phyloP scores from a whole-genome alignment of 2,113 vertebrate species.

The Argyrosomus japonicus region DNA sequence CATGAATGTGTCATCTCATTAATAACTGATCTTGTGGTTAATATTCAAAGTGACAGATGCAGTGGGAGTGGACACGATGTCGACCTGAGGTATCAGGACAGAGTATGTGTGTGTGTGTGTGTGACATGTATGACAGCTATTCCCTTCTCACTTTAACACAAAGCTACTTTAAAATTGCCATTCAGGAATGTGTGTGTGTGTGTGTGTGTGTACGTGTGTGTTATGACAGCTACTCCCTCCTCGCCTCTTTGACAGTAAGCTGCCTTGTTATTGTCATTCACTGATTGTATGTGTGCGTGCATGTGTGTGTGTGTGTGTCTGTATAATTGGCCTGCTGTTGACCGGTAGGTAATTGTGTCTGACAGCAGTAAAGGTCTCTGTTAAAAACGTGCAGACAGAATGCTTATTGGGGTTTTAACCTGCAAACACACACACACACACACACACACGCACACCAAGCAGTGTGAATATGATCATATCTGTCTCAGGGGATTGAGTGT shows the following conservation, averaged over 20 bases:
- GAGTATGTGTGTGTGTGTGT: conserved; percentile 3
- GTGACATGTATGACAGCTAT: conserved; percentile 42
- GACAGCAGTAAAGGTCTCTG: conserved; percentile 66
- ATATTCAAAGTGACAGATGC: conserved; percentile 31
- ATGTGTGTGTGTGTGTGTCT: not conserved
- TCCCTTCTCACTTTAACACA: conserved; percentile 44
- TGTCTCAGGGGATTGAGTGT: conserved; percentile 43
- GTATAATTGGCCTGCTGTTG: conserved; percentile 64
- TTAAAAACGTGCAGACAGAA: conserved; percentile 45
- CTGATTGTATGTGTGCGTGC: conserved; percentile 25
- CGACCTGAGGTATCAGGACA: conserved; percentile 7
- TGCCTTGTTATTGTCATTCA: conserved; percentile 40
- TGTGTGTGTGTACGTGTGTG: conserved; percentile 11
- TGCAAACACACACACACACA: conserved; percentile 20
- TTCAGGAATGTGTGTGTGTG: conserved; percentile 19
- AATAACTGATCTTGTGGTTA: conserved; percentile 21
- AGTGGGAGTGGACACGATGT: conserved; percentile 10
- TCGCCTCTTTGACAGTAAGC: conserved; percentile 41
- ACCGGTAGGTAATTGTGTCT: conserved; percentile 63
- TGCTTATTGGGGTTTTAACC: conserved; percentile 65
- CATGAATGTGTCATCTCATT: conserved; percentile 19
- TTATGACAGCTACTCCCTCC: conserved; percentile 53
- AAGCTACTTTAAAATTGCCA: conserved; percentile 46
- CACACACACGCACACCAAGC: not conserved
- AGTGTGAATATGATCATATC: conserved; percentile 35